These are phyloP conservation scores for Lordiphosa mommai DNA, from an alignment of 1,140 invertebrate genomes.

Conservation along the genomic window DNA sequence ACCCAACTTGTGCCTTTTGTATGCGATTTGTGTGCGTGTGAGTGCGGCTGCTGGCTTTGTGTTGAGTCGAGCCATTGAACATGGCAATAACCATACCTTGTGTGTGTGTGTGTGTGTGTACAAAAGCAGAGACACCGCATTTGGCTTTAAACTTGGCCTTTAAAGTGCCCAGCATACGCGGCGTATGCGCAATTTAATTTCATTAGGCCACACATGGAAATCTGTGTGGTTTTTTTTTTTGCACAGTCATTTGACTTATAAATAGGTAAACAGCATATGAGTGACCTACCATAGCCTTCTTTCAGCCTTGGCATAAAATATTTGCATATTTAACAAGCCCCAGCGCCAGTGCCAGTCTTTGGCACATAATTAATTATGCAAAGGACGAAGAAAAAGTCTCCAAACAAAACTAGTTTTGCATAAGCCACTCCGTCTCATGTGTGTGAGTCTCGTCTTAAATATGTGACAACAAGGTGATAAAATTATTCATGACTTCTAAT, in stretches of 20 bases:
- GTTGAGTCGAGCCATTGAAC: constrained; percentile 43
- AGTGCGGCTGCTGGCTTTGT: constrained; percentile 3
- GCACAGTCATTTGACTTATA: constrained; percentile 16
- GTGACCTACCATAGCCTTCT: constrained; percentile 27
- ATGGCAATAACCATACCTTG: constrained; percentile 31
- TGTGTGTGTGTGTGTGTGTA: neutral
- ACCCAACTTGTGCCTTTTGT: constrained; percentile 12
- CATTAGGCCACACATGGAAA: constrained; percentile 3
- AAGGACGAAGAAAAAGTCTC: constrained; percentile 44
- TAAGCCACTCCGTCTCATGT: constrained; percentile 46
- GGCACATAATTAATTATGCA: constrained; percentile 77
- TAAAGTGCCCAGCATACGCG: constrained; percentile 11
- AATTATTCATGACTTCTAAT: constrained; percentile 76
- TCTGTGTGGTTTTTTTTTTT: neutral
- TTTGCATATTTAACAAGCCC: constrained; percentile 72
- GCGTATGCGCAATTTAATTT: constrained; percentile 40
- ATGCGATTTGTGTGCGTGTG: constrained; percentile 13
- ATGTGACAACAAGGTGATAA: constrained; percentile 70
- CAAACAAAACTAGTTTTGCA: constrained; percentile 51
- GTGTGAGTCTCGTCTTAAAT: constrained; percentile 52
- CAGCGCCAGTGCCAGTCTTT: constrained; percentile 45
- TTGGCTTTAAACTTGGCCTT: constrained; percentile 17
- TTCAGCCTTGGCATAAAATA: constrained; percentile 37
- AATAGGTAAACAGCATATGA: constrained; percentile 20
- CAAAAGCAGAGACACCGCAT: neutral